Base-by-base conservation (phyloP, 2,797 vertebrate species). In the Accipiter minullus region DNA sequence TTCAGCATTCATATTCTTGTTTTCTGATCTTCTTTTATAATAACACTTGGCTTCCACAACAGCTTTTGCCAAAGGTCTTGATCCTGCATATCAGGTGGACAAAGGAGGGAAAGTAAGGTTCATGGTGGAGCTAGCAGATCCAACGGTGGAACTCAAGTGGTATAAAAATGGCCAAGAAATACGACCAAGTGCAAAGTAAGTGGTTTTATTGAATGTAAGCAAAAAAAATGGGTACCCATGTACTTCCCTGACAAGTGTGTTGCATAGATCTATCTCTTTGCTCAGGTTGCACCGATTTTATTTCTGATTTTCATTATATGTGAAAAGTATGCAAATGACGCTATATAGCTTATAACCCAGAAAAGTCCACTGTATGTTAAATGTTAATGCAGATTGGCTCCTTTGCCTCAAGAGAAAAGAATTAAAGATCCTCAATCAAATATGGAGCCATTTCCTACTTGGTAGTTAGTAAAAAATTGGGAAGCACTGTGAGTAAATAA, bases 161-260 rank as follows among this genome's bases (percentile, higher is more conserved):
- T 99, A 99, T 97, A 99, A 99, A 98, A 99, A 99, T 66, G 99
- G 99, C 48, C 99, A 99, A 95, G 99, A 99, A 98, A 99, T 99
- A 96, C 98, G 99, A 64, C 99, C 99, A 20, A 98, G 98, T 94
- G 99, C 99, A 89, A 99, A 99, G 99, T 99, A 99, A 97, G 99
- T 98, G 80, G 64, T 14, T 58, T 68, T 58, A 75, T 11, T 23
- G 3, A 36, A 22, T 8, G 20, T 56, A 50, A 81, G 12, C 16
- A 80, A 62, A 48, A 42, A 42, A 66, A 75, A 74, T 10, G 23
- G 32, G 8, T 27, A 32, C 13, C 32, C 11, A 3, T 9, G 11
- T 40, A 27, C 7, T 66, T 64, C 34, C 20, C 62, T 80, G 15
- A 53, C 29, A 53, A 66, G 15, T 19, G 6, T 42, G 44, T 74